These are phyloP conservation scores for Lamprologus tigripictilis DNA, from an alignment of 2,113 vertebrate species.

Conservation along the genomic window DNA sequence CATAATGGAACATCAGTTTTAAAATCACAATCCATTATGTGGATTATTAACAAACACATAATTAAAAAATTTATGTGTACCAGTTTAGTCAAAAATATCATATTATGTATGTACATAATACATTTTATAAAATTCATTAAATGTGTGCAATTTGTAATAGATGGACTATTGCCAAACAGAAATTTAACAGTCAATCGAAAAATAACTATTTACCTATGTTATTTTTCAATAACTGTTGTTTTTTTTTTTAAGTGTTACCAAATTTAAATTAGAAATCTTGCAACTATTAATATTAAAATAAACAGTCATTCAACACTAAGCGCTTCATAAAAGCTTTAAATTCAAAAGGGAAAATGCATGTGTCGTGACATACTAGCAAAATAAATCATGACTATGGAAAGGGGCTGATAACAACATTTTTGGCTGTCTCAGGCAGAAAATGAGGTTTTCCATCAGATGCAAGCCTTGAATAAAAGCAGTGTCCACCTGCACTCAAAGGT, in stretches of 20 bases:
- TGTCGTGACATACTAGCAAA: neutral
- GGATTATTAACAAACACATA: neutral
- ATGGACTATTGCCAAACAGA: neutral
- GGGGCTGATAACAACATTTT: neutral
- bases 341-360: neutral
- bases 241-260: neutral
- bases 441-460: neutral
- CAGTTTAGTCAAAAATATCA: neutral
- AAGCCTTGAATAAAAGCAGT: neutral
- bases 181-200: neutral
- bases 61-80: neutral
- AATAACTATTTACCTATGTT: neutral
- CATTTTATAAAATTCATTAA: neutral
- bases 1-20: neutral
- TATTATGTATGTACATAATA: neutral
- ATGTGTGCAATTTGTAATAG: neutral
- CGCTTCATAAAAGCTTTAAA: neutral
- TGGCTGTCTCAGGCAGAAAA: neutral
- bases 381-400: constrained; percentile 1
- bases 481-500: constrained; percentile 19
- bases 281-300: neutral
- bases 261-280: neutral
- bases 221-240: neutral
- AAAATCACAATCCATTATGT: neutral
- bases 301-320: neutral